A percentile compares a stretch with the other conserved stretches of the same genome.
phyloP scores from a whole-genome alignment of 2,888 invertebrate species.

The Erynnis tages region DNA sequence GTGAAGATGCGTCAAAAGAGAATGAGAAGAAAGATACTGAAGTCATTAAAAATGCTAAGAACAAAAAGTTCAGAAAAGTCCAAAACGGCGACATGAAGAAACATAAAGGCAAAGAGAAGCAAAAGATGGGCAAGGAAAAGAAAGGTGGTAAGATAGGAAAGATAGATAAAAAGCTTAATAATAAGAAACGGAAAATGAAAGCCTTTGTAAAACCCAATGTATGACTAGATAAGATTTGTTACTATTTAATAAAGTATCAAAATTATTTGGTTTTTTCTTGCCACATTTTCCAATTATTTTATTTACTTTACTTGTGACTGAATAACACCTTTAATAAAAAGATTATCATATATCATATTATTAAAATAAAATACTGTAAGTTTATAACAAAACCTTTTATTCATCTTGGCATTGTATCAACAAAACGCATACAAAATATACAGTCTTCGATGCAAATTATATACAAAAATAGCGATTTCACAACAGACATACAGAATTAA shows the following conservation, averaged over 20 bases:
- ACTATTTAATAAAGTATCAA: neutral
- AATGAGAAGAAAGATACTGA: constrained; percentile 43
- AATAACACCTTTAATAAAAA: no score
- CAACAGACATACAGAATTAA: constrained; percentile 7
- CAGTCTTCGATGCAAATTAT: constrained; percentile 68
- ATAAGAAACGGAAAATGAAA: constrained; percentile 38
- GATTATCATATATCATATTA: no score
- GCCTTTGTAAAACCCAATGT: constrained; percentile 31
- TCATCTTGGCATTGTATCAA: constrained; percentile 30
- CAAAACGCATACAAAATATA: constrained; percentile 67
- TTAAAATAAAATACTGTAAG: constrained; percentile 32
- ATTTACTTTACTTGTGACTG: neutral
- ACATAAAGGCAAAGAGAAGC: constrained; percentile 25
- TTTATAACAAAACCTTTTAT: constrained; percentile 32
- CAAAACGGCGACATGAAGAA: constrained; percentile 39
- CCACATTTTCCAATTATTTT: no score
- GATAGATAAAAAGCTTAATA: constrained; percentile 32
- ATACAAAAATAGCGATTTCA: constrained; percentile 44
- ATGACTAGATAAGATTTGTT: neutral
- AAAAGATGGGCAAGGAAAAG: constrained; percentile 29
- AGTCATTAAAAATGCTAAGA: constrained; percentile 47
- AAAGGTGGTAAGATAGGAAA: constrained; percentile 28
- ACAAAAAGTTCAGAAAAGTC: constrained; percentile 56
- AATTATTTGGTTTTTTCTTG: no score
- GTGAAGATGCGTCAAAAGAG: constrained; percentile 39